Evolutionary conservation across 2,797 vertebrate species (phyloP).

Genomic region (Coracias cyanogaster): DNA sequence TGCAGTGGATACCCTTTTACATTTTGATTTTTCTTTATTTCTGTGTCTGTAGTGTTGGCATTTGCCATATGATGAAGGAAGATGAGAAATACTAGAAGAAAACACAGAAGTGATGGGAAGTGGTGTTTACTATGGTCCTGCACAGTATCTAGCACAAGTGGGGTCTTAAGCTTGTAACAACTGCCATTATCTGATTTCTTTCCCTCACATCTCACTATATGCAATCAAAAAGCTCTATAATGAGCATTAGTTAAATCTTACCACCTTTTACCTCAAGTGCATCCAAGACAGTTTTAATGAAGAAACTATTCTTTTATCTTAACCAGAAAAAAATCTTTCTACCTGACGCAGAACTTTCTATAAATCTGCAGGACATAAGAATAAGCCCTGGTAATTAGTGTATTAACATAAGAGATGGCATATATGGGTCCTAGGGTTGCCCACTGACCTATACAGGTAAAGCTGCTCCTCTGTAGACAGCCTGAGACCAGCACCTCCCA

Average conservation of each 20-base stretch:
- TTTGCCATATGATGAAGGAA: neutral
- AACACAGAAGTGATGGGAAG: neutral
- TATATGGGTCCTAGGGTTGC: neutral
- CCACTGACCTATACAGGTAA: neutral
- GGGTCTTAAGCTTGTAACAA: neutral
- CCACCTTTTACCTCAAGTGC: neutral
- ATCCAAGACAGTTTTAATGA: neutral
- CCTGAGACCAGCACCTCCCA: neutral
- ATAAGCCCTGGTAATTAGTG: neutral
- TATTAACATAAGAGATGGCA: rapidly evolving
- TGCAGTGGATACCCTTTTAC: neutral
- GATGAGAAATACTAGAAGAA: neutral
- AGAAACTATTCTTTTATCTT: neutral
- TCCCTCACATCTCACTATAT: neutral
- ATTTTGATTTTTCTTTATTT: neutral
- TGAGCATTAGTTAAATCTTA: neutral
- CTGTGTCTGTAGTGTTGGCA: neutral
- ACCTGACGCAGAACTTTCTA: neutral
- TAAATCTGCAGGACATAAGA: neutral
- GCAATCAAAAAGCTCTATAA: neutral
- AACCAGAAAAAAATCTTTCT: neutral
- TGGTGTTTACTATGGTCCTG: neutral
- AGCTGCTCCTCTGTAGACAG: neutral
- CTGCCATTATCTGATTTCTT: neutral
- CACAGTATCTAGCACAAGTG: neutral